Evolutionary conservation across 2,113 vertebrate genomes (phyloP).

Genomic region (Mirounga angustirostris): DNA sequence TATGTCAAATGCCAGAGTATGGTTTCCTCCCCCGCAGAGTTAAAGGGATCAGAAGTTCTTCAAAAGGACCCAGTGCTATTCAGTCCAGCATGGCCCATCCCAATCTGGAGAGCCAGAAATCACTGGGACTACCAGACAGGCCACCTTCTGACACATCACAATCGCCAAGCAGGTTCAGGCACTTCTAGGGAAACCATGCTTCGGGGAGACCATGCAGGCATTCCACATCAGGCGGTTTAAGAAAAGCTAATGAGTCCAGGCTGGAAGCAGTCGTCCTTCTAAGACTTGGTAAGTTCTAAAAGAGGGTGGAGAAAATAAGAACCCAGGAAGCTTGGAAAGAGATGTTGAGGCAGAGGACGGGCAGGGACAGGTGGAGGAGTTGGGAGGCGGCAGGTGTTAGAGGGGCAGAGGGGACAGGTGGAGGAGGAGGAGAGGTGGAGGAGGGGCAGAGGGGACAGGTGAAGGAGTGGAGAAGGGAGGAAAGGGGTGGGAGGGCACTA

Average conservation of each 20-base stretch:
- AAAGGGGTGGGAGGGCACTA: too few species aligned
- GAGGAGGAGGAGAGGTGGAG: not conserved
- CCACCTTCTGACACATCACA: not conserved
- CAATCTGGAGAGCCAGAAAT: not conserved
- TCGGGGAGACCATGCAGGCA: not conserved
- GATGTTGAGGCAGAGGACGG: not conserved
- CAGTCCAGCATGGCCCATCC: accelerated
- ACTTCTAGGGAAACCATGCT: not conserved
- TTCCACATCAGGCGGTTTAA: not conserved
- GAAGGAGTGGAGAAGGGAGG: not conserved
- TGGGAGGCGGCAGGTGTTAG: not conserved
- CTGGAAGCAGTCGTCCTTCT: not conserved
- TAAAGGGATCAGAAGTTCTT: not conserved
- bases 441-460: not conserved
- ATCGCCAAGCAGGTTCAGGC: not conserved
- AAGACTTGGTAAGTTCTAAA: not conserved
- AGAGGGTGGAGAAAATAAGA: not conserved
- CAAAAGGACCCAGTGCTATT: not conserved
- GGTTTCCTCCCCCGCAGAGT: not conserved
- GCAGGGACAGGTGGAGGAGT: too few species aligned
- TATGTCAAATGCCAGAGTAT: accelerated
- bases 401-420: not conserved
- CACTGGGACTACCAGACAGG: not conserved
- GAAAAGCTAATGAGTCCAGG: not conserved
- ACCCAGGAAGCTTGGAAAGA: not conserved